These are phyloP conservation scores for Scaptodrosophila lebanonensis DNA, from an alignment of 1,140 invertebrate genomes.

Conservation along the genomic window DNA sequence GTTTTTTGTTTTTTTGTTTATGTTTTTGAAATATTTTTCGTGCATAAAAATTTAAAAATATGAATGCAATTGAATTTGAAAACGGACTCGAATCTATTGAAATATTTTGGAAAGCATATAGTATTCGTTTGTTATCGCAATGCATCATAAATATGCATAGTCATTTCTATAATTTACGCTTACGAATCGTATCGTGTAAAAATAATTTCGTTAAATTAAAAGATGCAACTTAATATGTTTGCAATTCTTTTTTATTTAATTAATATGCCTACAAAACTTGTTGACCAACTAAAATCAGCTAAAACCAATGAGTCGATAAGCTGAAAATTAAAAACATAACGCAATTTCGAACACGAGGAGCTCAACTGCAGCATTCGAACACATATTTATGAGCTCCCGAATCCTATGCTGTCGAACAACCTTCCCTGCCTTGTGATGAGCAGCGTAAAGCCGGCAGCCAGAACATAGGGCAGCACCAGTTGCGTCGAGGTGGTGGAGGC, in stretches of 20 bases:
- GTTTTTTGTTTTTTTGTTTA: constrained; percentile 54
- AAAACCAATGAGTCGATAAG: constrained; percentile 10
- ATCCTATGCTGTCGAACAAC: constrained; percentile 40
- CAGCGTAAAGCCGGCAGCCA: constrained; percentile 35
- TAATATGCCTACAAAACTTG: too few species aligned
- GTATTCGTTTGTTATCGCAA: constrained; percentile 2
- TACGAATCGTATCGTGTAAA: constrained; percentile 40
- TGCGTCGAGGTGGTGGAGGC: constrained; percentile 55
- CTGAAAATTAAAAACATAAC: constrained; percentile 15
- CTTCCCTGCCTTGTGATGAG: constrained; percentile 36
- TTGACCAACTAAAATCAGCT: constrained; percentile 14
- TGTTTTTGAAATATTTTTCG: constrained; percentile 18
- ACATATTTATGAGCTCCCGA: constrained; percentile 57
- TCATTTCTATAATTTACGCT: too few species aligned
- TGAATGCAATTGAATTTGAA: constrained; percentile 16
- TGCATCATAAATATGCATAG: too few species aligned
- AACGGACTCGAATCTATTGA: constrained; percentile 34
- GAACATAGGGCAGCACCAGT: constrained; percentile 30
- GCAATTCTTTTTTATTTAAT: neutral
- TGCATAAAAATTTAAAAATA: constrained; percentile 26
- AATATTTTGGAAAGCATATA: constrained; percentile 4
- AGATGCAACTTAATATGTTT: constrained; percentile 33
- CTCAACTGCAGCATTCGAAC: constrained; percentile 19
- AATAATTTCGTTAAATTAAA: constrained; percentile 43
- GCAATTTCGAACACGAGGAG: constrained; percentile 12